These are phyloP conservation scores for Oikopleura dioica DNA, from an alignment of 23 tunicate species.

Conservation along the genomic window DNA sequence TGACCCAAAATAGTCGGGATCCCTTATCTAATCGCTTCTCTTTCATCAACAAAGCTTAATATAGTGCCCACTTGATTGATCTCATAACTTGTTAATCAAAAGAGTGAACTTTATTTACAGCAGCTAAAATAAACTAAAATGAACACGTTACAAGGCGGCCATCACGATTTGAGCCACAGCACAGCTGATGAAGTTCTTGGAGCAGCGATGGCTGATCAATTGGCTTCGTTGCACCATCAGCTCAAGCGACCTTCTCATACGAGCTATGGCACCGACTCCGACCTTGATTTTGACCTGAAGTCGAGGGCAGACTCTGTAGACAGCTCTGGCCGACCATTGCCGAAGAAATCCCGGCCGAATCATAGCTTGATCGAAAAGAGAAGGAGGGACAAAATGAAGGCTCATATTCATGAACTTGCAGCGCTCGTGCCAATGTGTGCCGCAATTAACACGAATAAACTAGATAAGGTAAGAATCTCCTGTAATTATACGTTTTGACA, in stretches of 20 bases:
- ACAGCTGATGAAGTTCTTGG: not conserved
- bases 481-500: too few species aligned
- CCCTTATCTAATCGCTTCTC: too few species aligned
- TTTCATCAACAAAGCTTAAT: too few species aligned
- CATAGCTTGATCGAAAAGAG: not conserved
- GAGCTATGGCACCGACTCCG: not conserved
- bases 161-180: too few species aligned
- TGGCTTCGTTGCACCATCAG: not conserved
- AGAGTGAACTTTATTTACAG: too few species aligned
- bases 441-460: slow-evolving; percentile 8
- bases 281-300: not conserved
- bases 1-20: too few species aligned
- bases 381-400: slow-evolving; percentile 5
- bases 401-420: slow-evolving; percentile 7
- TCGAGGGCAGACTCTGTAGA: slow-evolving; percentile 2
- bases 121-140: too few species aligned
- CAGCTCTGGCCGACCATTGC: not conserved
- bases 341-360: slow-evolving; percentile 11
- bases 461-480: too few species aligned
- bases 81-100: too few species aligned
- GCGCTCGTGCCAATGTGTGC: slow-evolving; percentile 13
- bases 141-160: too few species aligned
- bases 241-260: slow-evolving; percentile 7
- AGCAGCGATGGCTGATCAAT: slow-evolving; percentile 10
- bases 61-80: too few species aligned